These are phyloP conservation scores for Helicoverpa zea DNA, from an alignment of 1,140 invertebrate species.

Conservation along the genomic window DNA sequence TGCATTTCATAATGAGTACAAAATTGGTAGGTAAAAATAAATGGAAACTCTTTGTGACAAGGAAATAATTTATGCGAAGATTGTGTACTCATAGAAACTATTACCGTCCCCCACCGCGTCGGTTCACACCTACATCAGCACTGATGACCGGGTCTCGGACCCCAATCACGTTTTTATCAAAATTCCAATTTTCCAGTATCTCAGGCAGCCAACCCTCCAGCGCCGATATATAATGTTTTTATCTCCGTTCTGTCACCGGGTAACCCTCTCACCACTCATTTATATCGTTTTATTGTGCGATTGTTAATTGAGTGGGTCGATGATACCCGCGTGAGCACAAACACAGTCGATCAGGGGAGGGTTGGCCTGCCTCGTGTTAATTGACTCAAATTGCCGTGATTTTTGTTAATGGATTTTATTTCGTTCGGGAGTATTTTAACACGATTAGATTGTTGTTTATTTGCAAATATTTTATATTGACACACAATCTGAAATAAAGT, in stretches of 20 bases:
- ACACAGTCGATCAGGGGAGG: conserved; percentile 18
- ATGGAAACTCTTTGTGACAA: no score
- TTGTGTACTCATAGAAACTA: not conserved
- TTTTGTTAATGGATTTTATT: not conserved
- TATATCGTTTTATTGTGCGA: conserved; percentile 49
- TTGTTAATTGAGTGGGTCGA: conserved; percentile 39
- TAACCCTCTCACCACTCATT: conserved; percentile 38
- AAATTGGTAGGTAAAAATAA: no score
- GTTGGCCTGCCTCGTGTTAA: not conserved
- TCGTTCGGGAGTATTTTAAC: not conserved
- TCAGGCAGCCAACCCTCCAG: conserved; percentile 41
- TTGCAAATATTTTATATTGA: not conserved
- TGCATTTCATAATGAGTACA: no score
- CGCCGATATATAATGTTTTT: conserved; percentile 52
- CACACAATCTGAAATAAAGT: no score
- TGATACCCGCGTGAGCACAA: conserved; percentile 5
- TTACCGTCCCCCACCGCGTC: not conserved
- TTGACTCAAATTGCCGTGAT: not conserved
- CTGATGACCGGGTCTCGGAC: not conserved
- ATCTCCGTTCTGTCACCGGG: conserved; percentile 47
- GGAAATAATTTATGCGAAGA: no score
- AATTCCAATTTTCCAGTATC: conserved; percentile 53
- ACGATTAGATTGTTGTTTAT: not conserved
- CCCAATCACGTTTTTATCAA: conserved; percentile 51
- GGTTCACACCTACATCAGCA: not conserved